These are phyloP conservation scores for Eonycteris spelaea DNA, from an alignment of 2,113 vertebrate species.

Conservation along the genomic window DNA sequence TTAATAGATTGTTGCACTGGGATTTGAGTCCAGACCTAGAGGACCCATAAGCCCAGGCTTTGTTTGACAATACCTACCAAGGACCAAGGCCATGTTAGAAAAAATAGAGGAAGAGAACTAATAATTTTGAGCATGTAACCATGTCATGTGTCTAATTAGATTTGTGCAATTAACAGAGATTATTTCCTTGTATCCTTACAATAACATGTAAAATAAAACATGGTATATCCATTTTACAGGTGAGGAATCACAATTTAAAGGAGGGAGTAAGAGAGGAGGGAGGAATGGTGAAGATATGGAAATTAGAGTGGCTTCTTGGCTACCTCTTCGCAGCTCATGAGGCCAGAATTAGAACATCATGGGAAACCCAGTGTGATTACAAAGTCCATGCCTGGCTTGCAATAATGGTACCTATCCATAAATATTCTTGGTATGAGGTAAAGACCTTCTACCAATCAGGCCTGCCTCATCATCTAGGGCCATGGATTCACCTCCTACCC, in stretches of 20 bases:
- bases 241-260: not conserved
- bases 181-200: not conserved
- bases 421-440: not conserved
- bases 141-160: not conserved
- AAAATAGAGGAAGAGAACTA: not conserved
- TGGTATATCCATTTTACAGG: not conserved
- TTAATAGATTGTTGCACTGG: not conserved
- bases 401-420: not conserved
- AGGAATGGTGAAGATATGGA: not conserved
- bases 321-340: not conserved
- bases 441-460: not conserved
- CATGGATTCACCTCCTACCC: not conserved
- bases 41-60: not conserved
- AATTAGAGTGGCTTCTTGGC: not conserved
- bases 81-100: not conserved
- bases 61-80: slow-evolving; percentile 9
- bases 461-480: not conserved
- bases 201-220: not conserved
- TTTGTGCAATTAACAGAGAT: not conserved
- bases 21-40: not conserved
- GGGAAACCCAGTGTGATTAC: not conserved
- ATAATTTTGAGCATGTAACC: slow-evolving; percentile 1
- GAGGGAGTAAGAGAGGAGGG: not conserved
- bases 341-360: not conserved
- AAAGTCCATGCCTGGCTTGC: not conserved